These are phyloP conservation scores for Phrynosoma platyrhinos DNA, from an alignment of 2,113 vertebrate species.

Conservation along the genomic window DNA sequence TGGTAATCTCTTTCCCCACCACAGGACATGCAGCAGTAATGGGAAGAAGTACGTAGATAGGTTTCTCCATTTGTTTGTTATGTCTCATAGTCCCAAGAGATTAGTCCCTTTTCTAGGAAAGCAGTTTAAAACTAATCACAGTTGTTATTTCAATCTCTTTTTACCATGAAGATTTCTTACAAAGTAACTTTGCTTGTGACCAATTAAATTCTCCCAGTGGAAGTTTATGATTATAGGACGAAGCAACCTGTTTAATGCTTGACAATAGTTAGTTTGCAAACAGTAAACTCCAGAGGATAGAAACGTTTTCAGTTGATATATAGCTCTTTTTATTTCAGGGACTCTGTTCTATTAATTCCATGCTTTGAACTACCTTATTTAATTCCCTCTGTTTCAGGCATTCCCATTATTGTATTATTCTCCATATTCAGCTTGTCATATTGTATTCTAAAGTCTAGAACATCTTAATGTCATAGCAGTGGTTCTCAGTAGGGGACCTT, in stretches of 20 bases:
- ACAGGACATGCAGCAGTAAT: conserved; percentile 59
- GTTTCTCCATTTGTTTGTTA: conserved; percentile 64
- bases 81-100: conserved; percentile 65
- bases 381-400: conserved; percentile 7
- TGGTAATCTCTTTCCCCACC: conserved; percentile 26
- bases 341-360: conserved; percentile 34
- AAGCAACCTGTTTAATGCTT: conserved; percentile 73
- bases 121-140: conserved; percentile 76
- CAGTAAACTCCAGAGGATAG: conserved; percentile 64
- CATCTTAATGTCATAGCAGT: background rate
- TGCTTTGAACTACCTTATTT: background rate
- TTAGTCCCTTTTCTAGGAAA: conserved; percentile 73
- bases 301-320: conserved; percentile 53
- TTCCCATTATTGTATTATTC: conserved; percentile 2
- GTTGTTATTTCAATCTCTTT: conserved; percentile 78
- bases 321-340: conserved; percentile 41
- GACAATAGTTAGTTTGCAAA: conserved; percentile 62
- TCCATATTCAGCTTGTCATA: background rate
- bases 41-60: conserved; percentile 32
- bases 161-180: conserved; percentile 73
- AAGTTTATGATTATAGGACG: conserved; percentile 73
- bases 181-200: conserved; percentile 72
- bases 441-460: conserved; percentile 10
- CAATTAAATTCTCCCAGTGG: conserved; percentile 75
- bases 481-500: too few species aligned